Evolutionary conservation across 1,140 invertebrate species (phyloP).

Genomic region (Branchinecta lynchi): DNA sequence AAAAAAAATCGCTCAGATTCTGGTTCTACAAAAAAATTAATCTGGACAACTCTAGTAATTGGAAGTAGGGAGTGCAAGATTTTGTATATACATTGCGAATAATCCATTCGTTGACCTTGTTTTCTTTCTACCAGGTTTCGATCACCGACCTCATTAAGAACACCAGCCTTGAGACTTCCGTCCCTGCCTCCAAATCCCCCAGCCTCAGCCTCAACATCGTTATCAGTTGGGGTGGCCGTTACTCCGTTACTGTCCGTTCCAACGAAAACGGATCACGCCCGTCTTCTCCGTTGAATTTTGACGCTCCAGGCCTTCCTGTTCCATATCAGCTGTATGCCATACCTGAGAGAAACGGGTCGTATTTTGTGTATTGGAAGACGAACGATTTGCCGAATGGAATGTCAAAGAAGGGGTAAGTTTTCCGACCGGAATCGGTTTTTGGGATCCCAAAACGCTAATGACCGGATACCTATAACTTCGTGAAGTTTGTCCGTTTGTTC

Average conservation of each 20-base stretch:
- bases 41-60: too few relatives aligned
- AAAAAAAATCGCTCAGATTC: too few relatives aligned
- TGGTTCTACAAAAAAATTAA: too few relatives aligned
- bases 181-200: slow-evolving; percentile 28
- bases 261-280: slow-evolving; percentile 4
- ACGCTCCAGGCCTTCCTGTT: slow-evolving; percentile 41
- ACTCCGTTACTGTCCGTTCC: slow-evolving; percentile 27
- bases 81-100: too few relatives aligned
- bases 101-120: too few relatives aligned
- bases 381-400: slow-evolving; percentile 23
- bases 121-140: neutral
- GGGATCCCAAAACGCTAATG: too few relatives aligned
- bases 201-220: slow-evolving; percentile 30
- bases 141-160: slow-evolving; percentile 25
- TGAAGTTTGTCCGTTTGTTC: too few relatives aligned
- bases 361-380: slow-evolving; percentile 45
- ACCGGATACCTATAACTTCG: too few relatives aligned
- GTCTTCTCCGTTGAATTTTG: slow-evolving; percentile 27
- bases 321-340: slow-evolving; percentile 45
- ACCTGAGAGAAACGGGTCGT: slow-evolving; percentile 38
- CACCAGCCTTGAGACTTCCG: slow-evolving; percentile 10
- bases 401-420: slow-evolving; percentile 25
- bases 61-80: too few relatives aligned
- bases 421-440: neutral
- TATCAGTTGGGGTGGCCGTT: slow-evolving; percentile 44